Base-by-base conservation (phyloP, 2,113 vertebrate genomes). In the Bubo blakistoni region DNA sequence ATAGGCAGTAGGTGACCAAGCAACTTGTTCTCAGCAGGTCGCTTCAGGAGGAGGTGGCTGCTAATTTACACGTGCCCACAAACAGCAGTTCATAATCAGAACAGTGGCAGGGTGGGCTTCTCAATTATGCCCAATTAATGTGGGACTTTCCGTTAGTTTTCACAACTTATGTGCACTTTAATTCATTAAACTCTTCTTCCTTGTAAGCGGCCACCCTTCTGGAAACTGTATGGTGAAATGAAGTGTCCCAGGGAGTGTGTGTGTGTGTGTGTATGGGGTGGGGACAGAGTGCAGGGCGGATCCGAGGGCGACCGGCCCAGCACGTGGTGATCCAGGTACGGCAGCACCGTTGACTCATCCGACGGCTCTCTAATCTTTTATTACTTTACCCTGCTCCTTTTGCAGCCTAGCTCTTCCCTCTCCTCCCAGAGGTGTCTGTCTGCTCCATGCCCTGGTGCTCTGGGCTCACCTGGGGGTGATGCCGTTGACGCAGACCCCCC, bases 401-500 rank as follows among this genome's bases (percentile, higher is more conserved):
- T 24, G n/a, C 49, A 70, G 42, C 16, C 54, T 13, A 47, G 32
- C 59, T 52, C 38, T 52, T 25, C 65, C 46, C 29, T 16, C 47
- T 22, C 15, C 55, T 49, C 57, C 44, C 54, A 7, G n/a, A 42
- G 38, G 16, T 38, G 54, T 18, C 30, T 21, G 4, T 10, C 0
- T 29, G 47, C 84, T 49, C 25, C 34, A 11, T 16, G 79, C 24
- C 18, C 76, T 8, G 21, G 1, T 20, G 19, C 5, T 58, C 73
- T 13, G 1, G 2, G 32, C 25, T 55, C 61, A 7, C 69, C 32
- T 15, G 38, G 55, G 16, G 80, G 61, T 38, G 73, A 71, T 90
- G 47, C 87, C 21, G 1, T 29, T 30, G 36, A 5, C 0, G 0
- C 54, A 0, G 10, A 7, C 27, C 46, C 40, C 49, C 1, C 8